Evolutionary conservation across 2,888 invertebrate genomes (phyloP).

Genomic region (Brachylomia viminalis): DNA sequence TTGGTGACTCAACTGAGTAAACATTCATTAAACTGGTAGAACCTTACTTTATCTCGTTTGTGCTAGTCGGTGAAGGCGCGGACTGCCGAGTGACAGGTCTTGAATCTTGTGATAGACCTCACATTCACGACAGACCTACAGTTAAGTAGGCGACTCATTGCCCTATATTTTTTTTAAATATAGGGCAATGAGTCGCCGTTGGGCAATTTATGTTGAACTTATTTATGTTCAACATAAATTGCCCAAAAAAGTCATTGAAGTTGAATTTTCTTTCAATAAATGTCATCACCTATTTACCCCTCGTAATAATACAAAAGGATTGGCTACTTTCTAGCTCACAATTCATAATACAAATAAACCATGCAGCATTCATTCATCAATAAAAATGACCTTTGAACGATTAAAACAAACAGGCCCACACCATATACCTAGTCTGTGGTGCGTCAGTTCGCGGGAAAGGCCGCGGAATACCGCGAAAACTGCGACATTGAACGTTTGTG

Average conservation of each 20-base stretch:
- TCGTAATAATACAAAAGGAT: neutral
- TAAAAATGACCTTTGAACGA: constrained; percentile 28
- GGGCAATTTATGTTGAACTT: no score
- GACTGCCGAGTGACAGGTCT: neutral
- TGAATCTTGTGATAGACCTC: neutral
- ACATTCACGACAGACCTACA: neutral
- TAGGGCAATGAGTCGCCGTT: no score
- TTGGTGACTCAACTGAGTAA: constrained; percentile 74
- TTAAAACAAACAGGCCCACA: constrained; percentile 39
- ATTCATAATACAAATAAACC: neutral
- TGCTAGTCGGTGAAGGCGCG: neutral
- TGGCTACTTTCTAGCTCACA: neutral
- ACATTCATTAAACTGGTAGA: constrained; percentile 54
- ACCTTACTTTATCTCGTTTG: constrained; percentile 51
- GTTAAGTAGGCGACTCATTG: neutral
- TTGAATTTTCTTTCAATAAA: neutral
- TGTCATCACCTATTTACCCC: neutral
- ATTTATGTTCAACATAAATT: neutral
- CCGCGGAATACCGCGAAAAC: constrained; percentile 72
- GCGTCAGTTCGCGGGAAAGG: constrained; percentile 74
- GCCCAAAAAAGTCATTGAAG: no score
- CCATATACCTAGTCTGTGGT: constrained; percentile 50
- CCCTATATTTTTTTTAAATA: no score
- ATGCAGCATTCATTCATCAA: constrained; percentile 38
- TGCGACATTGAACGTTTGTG: constrained; percentile 67